A percentile compares a stretch with the other conserved stretches of the same genome.
Evolutionary conservation across 2,888 invertebrate genomes (phyloP).

Genomic region (Ophion costatus): DNA sequence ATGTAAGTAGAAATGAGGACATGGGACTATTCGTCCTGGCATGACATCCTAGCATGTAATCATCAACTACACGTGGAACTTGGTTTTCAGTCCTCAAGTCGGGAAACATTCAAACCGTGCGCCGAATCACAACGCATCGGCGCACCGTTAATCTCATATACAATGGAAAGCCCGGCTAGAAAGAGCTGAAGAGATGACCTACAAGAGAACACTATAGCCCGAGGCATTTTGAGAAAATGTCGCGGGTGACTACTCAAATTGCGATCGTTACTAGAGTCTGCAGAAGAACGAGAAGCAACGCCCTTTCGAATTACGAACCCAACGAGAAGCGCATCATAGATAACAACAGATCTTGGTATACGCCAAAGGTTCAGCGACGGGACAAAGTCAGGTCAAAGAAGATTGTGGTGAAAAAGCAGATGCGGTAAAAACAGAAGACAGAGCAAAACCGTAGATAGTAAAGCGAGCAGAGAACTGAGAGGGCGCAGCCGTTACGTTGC

Average conservation of each 20-base stretch:
- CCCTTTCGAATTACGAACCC: neutral
- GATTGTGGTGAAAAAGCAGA: neutral
- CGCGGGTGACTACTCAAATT: neutral
- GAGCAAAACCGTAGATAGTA: conserved; percentile 61
- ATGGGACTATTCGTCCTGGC: no score
- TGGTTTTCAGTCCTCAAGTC: no score
- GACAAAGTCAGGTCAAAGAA: conserved; percentile 34
- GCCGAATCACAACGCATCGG: neutral
- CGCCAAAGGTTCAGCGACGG: conserved; percentile 30
- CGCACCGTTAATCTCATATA: neutral
- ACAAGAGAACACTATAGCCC: neutral
- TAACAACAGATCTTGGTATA: conserved; percentile 35
- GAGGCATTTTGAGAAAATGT: neutral
- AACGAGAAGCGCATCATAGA: conserved; percentile 32
- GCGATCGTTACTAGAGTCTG: conserved; percentile 1
- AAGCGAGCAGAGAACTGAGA: conserved; percentile 71
- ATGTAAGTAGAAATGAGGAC: no score
- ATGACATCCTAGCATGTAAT: no score
- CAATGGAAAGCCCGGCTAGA: neutral
- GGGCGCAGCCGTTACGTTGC: conserved; percentile 66
- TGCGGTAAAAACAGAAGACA: conserved; percentile 5
- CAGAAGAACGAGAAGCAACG: neutral
- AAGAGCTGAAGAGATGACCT: neutral
- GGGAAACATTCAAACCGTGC: no score
- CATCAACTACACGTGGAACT: no score